These are phyloP conservation scores for Lamellibrachia satsuma DNA, from an alignment of 2,888 invertebrate genomes.

Conservation along the genomic window DNA sequence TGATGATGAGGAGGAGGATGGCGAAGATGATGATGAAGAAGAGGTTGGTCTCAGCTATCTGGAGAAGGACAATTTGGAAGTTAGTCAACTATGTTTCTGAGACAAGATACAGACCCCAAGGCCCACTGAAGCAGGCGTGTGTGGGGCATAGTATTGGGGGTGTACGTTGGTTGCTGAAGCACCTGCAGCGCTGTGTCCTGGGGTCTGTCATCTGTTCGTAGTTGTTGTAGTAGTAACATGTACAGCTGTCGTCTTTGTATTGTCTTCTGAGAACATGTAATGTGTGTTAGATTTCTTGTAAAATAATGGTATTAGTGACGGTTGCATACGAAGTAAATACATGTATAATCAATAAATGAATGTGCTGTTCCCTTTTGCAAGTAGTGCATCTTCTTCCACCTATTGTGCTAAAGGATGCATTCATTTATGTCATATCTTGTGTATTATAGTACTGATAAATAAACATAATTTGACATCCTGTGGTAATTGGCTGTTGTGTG, in stretches of 20 bases:
- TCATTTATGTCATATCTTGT: no score
- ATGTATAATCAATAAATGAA: no score
- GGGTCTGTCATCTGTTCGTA: not conserved
- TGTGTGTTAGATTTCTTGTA: no score
- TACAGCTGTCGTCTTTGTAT: not conserved
- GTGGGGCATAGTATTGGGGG: not conserved
- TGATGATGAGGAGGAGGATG: conserved; percentile 68
- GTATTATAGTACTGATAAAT: no score
- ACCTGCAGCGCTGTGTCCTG: not conserved
- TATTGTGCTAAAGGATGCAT: no score
- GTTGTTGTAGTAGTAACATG: not conserved
- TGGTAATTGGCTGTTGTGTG: not conserved
- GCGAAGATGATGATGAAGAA: conserved; percentile 69
- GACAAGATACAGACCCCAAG: not conserved
- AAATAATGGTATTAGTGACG: no score
- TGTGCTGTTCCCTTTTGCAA: no score
- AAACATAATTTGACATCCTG: no score
- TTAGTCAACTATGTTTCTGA: conserved; percentile 62
- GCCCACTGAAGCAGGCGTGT: not conserved
- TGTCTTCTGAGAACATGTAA: not conserved
- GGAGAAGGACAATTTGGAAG: conserved; percentile 66
- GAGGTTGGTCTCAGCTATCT: conserved; percentile 76
- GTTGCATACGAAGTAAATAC: no score
- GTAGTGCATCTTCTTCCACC: no score
- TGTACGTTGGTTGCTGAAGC: not conserved